A percentile compares a stretch with the other conserved stretches of the same genome.
Evolutionary conservation across 2,113 vertebrate species (phyloP).

Genomic region (Podocnemis expansa): DNA sequence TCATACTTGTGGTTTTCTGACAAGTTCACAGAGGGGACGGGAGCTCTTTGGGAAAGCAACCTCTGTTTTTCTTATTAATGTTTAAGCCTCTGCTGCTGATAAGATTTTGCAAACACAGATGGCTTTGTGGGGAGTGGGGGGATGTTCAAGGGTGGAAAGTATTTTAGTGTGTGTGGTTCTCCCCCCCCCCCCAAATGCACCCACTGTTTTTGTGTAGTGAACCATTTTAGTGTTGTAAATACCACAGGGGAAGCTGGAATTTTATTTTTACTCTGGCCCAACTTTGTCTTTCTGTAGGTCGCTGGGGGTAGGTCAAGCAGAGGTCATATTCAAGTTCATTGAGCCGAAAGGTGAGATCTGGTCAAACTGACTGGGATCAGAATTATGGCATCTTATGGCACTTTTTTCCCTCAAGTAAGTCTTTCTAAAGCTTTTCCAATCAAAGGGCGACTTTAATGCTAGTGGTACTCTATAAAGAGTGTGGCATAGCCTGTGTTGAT

Average conservation of each 20-base stretch:
- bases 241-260: not conserved
- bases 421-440: not conserved
- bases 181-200: too few relatives aligned
- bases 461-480: not conserved
- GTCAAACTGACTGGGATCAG: not conserved
- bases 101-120: slow-evolving; percentile 27
- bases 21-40: not conserved
- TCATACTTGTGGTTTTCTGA: slow-evolving; percentile 5
- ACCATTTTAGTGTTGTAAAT: not conserved
- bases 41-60: not conserved
- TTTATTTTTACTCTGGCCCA: not conserved
- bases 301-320: not conserved
- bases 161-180: too few relatives aligned
- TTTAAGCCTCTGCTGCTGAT: slow-evolving; percentile 53
- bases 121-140: not conserved
- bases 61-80: slow-evolving; percentile 49
- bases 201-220: not conserved
- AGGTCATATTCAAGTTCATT: not conserved
- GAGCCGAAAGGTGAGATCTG: too few relatives aligned
- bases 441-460: not conserved
- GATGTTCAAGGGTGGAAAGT: not conserved
- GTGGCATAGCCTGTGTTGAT: not conserved
- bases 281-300: not conserved
- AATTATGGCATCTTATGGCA: not conserved
- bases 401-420: not conserved